phyloP scores from a whole-genome alignment of 2,797 vertebrate genomes.

The Phrynocephalus guinanensis region DNA sequence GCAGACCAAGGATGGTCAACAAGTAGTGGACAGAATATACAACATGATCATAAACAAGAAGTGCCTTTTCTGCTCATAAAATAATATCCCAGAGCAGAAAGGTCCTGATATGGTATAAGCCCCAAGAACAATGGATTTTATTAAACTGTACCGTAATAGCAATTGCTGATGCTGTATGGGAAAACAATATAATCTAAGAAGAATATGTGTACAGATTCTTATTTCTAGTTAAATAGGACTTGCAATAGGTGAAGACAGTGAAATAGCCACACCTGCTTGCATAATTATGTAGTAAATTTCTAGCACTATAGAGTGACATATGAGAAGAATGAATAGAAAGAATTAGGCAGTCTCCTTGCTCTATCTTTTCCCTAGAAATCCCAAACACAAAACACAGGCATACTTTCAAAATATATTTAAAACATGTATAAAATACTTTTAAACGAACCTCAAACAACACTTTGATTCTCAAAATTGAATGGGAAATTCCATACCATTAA shows the following conservation, averaged over 20 bases:
- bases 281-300: neutral
- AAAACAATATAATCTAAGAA: neutral
- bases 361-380: neutral
- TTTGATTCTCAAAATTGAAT: neutral
- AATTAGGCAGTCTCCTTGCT: neutral
- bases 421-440: too few relatives aligned
- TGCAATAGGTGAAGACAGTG: neutral
- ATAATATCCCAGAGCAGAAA: neutral
- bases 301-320: too few relatives aligned
- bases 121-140: neutral
- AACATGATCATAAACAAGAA: neutral
- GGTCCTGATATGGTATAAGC: neutral
- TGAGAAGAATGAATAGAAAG: neutral
- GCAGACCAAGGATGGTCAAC: neutral
- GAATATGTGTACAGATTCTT: neutral
- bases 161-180: neutral
- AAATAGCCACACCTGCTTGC: neutral
- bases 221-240: neutral
- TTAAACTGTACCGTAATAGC: neutral
- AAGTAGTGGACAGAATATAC: neutral
- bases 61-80: neutral
- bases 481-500: neutral
- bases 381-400: neutral
- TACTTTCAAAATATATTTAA: neutral
- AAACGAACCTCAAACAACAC: neutral